phyloP scores from a whole-genome alignment of 2,888 invertebrate genomes.

The Phengaris arion region DNA sequence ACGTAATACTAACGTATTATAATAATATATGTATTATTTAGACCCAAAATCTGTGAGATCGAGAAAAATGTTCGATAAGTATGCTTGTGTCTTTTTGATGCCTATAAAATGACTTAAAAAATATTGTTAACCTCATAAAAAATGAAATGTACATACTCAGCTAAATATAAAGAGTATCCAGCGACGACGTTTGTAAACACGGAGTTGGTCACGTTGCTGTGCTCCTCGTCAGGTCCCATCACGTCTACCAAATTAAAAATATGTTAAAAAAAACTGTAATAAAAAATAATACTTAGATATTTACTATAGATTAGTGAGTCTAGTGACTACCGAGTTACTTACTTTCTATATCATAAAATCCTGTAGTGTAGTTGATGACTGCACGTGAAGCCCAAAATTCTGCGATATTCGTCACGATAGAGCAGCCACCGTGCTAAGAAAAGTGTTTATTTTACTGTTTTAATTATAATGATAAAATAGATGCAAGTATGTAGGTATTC shows the following conservation, averaged over 20 bases:
- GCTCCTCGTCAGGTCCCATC: conserved; percentile 83
- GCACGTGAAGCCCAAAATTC: conserved; percentile 80
- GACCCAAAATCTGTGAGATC: too few species aligned
- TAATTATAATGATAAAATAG: not conserved
- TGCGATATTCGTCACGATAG: conserved; percentile 77
- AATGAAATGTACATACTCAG: conserved; percentile 62
- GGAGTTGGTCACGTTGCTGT: conserved; percentile 77
- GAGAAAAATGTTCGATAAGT: too few species aligned
- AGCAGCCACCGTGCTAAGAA: conserved; percentile 78
- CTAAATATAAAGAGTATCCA: conserved; percentile 78
- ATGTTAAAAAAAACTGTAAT: not conserved
- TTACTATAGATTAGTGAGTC: not conserved
- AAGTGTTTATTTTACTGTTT: not conserved
- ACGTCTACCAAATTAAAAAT: conserved; percentile 61
- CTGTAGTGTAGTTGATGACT: conserved; percentile 67
- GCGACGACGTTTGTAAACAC: conserved; percentile 80
- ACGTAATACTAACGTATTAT: too few species aligned
- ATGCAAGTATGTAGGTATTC: too few species aligned
- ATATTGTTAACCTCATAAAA: not conserved
- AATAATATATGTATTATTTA: too few species aligned
- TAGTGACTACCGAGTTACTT: conserved; percentile 39
- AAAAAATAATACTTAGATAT: not conserved
- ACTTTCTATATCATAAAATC: conserved; percentile 75
- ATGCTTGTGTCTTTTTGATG: too few species aligned
- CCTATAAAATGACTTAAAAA: not conserved